Percentiles rank a stretch among this genome's conserved stretches.
phyloP scores from a whole-genome alignment of 2,888 invertebrate genomes.

The Orthonychiurus folsomi region DNA sequence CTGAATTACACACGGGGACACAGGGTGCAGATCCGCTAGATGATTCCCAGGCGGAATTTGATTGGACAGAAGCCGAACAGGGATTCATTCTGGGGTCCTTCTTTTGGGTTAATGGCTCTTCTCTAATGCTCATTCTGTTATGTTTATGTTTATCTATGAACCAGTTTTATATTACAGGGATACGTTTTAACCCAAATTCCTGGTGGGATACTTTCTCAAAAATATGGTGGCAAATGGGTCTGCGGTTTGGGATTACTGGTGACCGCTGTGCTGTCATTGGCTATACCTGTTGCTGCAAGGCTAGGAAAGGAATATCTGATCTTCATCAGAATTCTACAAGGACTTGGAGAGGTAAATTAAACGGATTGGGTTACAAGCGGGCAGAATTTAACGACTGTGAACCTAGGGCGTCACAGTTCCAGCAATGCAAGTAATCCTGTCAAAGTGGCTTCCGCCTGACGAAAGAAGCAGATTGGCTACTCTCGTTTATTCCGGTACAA shows the following conservation, averaged over 20 bases:
- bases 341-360: conserved; percentile 70
- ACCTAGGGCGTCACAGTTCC: conserved; percentile 81
- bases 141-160: too few species aligned
- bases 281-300: conserved; percentile 72
- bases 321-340: conserved; percentile 66
- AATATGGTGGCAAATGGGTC: conserved; percentile 11
- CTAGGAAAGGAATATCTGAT: conserved; percentile 58
- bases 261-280: conserved; percentile 63
- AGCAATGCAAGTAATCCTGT: conserved; percentile 86
- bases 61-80: conserved; percentile 26
- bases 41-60: conserved; percentile 17
- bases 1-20: too few species aligned
- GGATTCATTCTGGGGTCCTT: conserved; percentile 16
- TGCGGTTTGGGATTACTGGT: conserved; percentile 2
- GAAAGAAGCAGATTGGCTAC: conserved; percentile 85
- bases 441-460: conserved; percentile 84
- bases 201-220: conserved; percentile 1
- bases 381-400: conserved; percentile 24
- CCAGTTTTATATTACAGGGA: too few species aligned
- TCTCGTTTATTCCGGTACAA: conserved; percentile 71
- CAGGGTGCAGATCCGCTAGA: too few species aligned
- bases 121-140: too few species aligned
- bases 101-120: too few species aligned
- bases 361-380: conserved; percentile 12
- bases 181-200: conserved; percentile 7